Evolutionary conservation across 2,888 invertebrate genomes (phyloP).

Genomic region (Syritta pipiens): DNA sequence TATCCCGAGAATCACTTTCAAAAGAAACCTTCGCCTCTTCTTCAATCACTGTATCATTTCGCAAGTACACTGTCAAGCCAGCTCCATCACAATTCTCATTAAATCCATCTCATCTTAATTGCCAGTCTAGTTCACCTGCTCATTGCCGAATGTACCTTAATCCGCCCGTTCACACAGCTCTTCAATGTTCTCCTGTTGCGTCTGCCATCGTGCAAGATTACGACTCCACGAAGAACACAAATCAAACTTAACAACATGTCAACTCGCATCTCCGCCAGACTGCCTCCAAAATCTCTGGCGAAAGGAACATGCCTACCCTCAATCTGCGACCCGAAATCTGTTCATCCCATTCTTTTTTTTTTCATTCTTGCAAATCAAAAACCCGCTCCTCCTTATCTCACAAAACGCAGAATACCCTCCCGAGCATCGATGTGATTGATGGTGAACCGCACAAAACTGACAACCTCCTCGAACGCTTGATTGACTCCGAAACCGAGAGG

Average conservation of each 20-base stretch:
- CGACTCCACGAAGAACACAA: conserved; percentile 7
- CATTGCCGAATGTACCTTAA: too few relatives aligned
- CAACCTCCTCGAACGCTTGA: conserved; percentile 66
- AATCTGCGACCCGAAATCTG: too few relatives aligned
- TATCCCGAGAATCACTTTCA: too few relatives aligned
- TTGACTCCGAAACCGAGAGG: conserved; percentile 62
- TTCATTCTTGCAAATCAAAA: background rate
- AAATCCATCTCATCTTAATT: too few relatives aligned
- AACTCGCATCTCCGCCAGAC: background rate
- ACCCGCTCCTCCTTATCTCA: conserved; percentile 26
- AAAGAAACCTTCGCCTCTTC: too few relatives aligned
- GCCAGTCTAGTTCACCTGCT: too few relatives aligned
- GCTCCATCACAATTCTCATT: too few relatives aligned
- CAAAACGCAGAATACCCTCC: conserved; percentile 12
- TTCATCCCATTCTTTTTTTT: too few relatives aligned
- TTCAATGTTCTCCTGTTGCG: too few relatives aligned
- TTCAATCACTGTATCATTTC: too few relatives aligned
- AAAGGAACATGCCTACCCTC: background rate
- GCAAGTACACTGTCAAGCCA: too few relatives aligned
- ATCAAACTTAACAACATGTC: conserved; percentile 13
- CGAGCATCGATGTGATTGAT: conserved; percentile 52
- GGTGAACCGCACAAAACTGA: conserved; percentile 57
- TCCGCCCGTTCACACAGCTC: too few relatives aligned
- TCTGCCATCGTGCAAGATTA: conserved; percentile 1
- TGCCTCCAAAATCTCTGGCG: background rate